Percentiles rank a stretch among this genome's conserved stretches.
Evolutionary conservation across 2,888 invertebrate genomes (phyloP).

Genomic region (Volucella zonaria): DNA sequence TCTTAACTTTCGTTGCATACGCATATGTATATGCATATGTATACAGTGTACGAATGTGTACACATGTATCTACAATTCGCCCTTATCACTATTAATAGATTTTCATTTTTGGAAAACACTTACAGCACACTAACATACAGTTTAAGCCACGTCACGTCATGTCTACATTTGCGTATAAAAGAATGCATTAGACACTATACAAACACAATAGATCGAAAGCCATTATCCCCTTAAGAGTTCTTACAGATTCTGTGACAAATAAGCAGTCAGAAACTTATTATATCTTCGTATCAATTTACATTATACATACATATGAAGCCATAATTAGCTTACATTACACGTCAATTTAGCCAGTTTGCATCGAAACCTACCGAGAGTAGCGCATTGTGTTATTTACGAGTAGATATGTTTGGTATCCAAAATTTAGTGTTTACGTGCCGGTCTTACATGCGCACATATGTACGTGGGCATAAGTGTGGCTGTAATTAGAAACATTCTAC

Average conservation of each 20-base stretch:
- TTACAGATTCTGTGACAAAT: conserved; percentile 38
- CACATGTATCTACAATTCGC: background rate
- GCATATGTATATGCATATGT: conserved; percentile 1
- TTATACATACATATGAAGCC: conserved; percentile 57
- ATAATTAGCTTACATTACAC: conserved; percentile 69
- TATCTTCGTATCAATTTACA: conserved; percentile 65
- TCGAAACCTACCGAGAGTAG: conserved; percentile 55
- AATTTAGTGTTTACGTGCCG: background rate
- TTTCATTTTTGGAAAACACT: background rate
- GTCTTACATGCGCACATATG: no score
- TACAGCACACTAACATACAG: background rate
- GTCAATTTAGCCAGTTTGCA: conserved; percentile 68
- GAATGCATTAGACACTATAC: conserved; percentile 36
- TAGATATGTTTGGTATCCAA: conserved; percentile 7
- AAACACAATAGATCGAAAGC: conserved; percentile 31
- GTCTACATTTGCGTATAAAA: conserved; percentile 4
- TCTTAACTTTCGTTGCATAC: background rate
- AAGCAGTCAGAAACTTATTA: conserved; percentile 46
- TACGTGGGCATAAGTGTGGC: no score
- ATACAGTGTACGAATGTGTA: background rate
- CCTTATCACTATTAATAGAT: conserved; percentile 27
- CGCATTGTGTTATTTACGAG: conserved; percentile 18
- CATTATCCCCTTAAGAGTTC: conserved; percentile 43
- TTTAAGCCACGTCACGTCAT: background rate
- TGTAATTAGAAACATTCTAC: no score